These are phyloP conservation scores for Gerris lacustris DNA, from an alignment of 2,888 invertebrate genomes.

Conservation along the genomic window DNA sequence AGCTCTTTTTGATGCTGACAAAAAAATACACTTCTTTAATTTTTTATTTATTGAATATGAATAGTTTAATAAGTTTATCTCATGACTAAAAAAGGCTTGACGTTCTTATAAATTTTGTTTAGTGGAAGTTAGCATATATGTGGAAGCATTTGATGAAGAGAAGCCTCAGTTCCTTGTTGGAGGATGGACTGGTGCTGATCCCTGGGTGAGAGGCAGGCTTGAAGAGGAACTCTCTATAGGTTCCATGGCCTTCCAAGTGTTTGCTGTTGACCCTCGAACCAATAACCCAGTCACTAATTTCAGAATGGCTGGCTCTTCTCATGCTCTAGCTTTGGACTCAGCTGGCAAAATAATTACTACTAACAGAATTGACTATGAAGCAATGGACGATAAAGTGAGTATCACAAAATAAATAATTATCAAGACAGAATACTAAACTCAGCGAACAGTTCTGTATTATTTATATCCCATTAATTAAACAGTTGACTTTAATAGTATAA, in stretches of 20 bases:
- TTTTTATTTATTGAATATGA: too few species aligned
- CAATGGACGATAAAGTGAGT: conserved; percentile 46
- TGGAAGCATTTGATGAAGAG: conserved; percentile 63
- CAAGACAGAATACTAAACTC: background rate
- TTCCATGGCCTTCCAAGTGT: conserved; percentile 53
- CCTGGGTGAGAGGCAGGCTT: conserved; percentile 51
- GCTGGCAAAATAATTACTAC: conserved; percentile 59
- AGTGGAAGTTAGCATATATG: conserved; percentile 61
- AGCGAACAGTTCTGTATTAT: background rate
- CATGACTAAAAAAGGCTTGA: too few species aligned
- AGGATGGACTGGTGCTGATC: conserved; percentile 59
- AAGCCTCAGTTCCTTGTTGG: conserved; percentile 60
- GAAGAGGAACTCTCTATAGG: conserved; percentile 67
- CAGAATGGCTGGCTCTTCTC: conserved; percentile 26
- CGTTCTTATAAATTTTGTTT: background rate
- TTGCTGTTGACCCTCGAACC: conserved; percentile 48
- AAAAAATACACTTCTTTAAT: too few species aligned
- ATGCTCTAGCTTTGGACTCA: conserved; percentile 27
- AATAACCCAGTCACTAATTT: conserved; percentile 28
- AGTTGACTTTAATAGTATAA: too few species aligned
- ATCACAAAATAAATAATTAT: background rate
- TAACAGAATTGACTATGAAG: conserved; percentile 65
- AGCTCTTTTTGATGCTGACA: too few species aligned
- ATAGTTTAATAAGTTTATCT: too few species aligned
- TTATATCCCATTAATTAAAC: too few species aligned